phyloP scores from a whole-genome alignment of 2,797 vertebrate species.

The Leptatherina wallacei region DNA sequence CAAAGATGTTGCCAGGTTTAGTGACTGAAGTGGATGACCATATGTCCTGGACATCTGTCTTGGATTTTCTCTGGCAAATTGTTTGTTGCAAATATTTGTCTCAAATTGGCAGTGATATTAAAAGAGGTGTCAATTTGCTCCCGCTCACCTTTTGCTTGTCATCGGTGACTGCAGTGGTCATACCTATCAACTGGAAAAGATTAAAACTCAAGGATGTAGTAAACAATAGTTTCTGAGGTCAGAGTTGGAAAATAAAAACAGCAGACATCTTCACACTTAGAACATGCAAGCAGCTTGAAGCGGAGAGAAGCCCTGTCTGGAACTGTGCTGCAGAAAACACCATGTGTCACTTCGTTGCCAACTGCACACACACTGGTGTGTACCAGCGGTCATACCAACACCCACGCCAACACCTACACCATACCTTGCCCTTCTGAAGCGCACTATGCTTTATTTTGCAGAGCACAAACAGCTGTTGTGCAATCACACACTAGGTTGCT shows the following conservation, averaged over 20 bases:
- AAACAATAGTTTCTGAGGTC: slow-evolving; percentile 48
- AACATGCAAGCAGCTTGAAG: slow-evolving; percentile 19
- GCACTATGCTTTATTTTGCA: slow-evolving; percentile 63
- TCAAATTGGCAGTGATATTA: not conserved
- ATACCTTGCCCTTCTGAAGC: slow-evolving; percentile 70
- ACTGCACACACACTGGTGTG: slow-evolving; percentile 59
- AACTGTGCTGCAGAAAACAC: slow-evolving; percentile 51
- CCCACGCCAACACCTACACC: slow-evolving; percentile 34
- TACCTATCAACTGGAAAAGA: slow-evolving; percentile 51
- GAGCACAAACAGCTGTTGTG: slow-evolving; percentile 80
- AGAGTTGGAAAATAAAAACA: slow-evolving; percentile 58
- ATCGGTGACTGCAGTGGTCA: slow-evolving; percentile 42
- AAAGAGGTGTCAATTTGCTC: slow-evolving; percentile 28
- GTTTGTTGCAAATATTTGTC: not conserved
- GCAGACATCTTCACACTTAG: slow-evolving; percentile 32
- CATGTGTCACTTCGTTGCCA: slow-evolving; percentile 62
- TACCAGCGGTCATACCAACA: slow-evolving; percentile 40
- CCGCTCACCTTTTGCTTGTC: slow-evolving; percentile 16
- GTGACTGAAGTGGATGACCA: slow-evolving; percentile 16
- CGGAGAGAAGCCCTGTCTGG: slow-evolving; percentile 43
- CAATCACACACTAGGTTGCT: slow-evolving; percentile 79
- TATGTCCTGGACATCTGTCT: not conserved
- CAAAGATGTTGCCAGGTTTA: slow-evolving; percentile 29
- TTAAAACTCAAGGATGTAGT: slow-evolving; percentile 30
- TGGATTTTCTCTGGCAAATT: not conserved